Conservation (phyloP, 2,797 vertebrate species). For the Amblyraja radiata region DNA sequence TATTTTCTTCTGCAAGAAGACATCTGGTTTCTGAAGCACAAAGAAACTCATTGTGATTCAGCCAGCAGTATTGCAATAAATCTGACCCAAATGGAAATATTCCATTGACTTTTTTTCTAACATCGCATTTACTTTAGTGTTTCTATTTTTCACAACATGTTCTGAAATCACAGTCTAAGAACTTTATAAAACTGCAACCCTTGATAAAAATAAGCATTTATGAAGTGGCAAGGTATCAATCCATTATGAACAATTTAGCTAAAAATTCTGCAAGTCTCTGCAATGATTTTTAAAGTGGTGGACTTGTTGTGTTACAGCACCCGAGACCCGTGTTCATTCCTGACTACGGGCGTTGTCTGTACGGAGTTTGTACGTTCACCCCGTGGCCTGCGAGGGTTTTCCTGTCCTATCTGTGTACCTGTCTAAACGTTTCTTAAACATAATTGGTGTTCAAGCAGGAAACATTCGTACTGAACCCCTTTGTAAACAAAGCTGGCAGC, state of each 20-base stretch:
- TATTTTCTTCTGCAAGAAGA: conserved; percentile 20
- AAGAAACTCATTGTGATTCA: conserved; percentile 26
- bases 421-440: not conserved
- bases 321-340: too few species aligned
- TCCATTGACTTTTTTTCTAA: conserved; percentile 11
- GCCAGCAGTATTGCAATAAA: conserved; percentile 13
- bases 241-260: not conserved
- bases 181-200: not conserved
- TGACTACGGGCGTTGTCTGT: too few species aligned
- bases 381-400: too few species aligned
- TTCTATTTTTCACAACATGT: not conserved
- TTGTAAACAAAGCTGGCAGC: conserved; percentile 14
- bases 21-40: conserved; percentile 33
- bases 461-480: not conserved
- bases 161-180: not conserved
- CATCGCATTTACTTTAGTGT: not conserved
- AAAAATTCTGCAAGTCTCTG: not conserved
- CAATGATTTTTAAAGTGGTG: not conserved
- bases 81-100: conserved; percentile 31
- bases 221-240: not conserved
- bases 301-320: too few species aligned
- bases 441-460: not conserved
- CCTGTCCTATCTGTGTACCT: too few species aligned
- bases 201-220: not conserved
- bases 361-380: too few species aligned